Percentiles rank a stretch among this genome's conserved stretches.
phyloP scores from a whole-genome alignment of 2,797 vertebrate genomes.

The Luscinia megarhynchos region DNA sequence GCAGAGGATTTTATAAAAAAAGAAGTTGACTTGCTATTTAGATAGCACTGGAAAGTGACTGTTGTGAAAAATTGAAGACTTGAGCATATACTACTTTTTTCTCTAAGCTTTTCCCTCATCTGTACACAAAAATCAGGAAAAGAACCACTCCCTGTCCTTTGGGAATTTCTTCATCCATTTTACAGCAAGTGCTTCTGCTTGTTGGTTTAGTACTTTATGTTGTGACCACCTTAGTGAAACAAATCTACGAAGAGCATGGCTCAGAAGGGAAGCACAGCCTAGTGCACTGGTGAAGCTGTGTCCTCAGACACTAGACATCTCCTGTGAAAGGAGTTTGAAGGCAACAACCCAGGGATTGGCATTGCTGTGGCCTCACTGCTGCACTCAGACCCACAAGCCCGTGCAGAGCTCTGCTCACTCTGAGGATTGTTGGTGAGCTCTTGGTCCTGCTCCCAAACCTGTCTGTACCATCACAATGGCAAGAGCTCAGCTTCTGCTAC shows the following conservation, averaged over 20 bases:
- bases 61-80: not conserved
- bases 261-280: not conserved
- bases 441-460: not conserved
- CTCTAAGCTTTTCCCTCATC: not conserved
- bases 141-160: not conserved
- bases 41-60: not conserved
- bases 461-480: not conserved
- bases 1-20: not conserved
- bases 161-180: not conserved
- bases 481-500: not conserved
- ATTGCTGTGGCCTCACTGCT: fast-evolving
- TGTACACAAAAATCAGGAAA: not conserved
- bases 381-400: not conserved
- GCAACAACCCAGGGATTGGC: not conserved
- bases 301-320: not conserved
- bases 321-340: not conserved
- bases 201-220: not conserved
- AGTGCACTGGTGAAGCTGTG: not conserved
- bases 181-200: not conserved
- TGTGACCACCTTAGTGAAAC: not conserved
- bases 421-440: not conserved
- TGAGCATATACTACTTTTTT: not conserved
- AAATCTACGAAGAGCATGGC: not conserved
- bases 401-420: not conserved
- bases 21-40: not conserved